Conservation (phyloP, 2,113 vertebrate genomes). For the Semicossyphus pulcher region DNA sequence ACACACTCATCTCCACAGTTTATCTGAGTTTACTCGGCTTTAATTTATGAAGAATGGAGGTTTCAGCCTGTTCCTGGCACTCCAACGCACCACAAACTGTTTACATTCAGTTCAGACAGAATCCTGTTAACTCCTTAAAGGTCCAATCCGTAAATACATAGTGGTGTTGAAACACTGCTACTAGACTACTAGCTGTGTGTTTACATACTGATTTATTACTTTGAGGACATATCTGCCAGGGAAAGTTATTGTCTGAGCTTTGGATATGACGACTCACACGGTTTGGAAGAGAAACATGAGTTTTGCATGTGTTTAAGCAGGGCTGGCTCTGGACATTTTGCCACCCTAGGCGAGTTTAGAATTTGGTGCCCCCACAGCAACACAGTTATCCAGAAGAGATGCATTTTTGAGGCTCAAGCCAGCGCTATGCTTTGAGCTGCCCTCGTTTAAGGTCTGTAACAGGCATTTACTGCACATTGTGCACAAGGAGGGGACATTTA, state of each 20-base stretch:
- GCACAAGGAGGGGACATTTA: too few relatives aligned
- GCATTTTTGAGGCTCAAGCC: too few relatives aligned
- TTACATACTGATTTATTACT: conserved; percentile 59
- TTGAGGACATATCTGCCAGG: conserved; percentile 44
- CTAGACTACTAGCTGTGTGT: conserved; percentile 55
- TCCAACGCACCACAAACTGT: conserved; percentile 41
- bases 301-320: conserved; percentile 38
- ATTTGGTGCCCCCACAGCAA: too few relatives aligned
- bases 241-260: conserved; percentile 59
- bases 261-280: conserved; percentile 34
- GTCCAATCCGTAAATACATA: conserved; percentile 57
- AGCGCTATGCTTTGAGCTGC: too few relatives aligned
- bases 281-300: conserved; percentile 20
- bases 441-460: too few relatives aligned
- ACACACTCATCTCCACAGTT: conserved; percentile 29
- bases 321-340: too few relatives aligned
- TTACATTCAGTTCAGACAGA: conserved; percentile 52
- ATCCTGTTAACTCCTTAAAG: conserved; percentile 67
- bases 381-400: not conserved
- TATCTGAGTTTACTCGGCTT: conserved; percentile 41
- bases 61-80: conserved; percentile 62
- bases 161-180: conserved; percentile 42
- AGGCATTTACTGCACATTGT: too few relatives aligned
- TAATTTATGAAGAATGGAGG: conserved; percentile 42
- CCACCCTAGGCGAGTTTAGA: too few relatives aligned